phyloP scores from a whole-genome alignment of 2,888 invertebrate genomes.

The Napeogenes sylphis region DNA sequence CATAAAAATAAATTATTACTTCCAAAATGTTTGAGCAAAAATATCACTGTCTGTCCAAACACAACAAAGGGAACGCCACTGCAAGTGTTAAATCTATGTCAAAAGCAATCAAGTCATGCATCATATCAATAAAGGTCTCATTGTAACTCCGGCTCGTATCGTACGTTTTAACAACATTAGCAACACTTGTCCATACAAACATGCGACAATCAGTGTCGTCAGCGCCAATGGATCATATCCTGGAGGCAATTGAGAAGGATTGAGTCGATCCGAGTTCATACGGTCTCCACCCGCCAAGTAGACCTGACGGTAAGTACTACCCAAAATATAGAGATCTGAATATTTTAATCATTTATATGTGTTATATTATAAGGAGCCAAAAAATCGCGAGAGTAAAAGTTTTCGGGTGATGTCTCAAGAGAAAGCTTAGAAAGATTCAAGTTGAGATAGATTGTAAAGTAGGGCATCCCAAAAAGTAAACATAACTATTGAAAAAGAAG shows the following conservation, averaged over 20 bases:
- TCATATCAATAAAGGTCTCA: slow-evolving; percentile 2
- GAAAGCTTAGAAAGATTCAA: slow-evolving; percentile 1
- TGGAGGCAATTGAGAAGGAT: slow-evolving; percentile 59
- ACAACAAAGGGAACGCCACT: too few species aligned
- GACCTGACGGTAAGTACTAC: slow-evolving; percentile 38
- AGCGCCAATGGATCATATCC: slow-evolving; percentile 64
- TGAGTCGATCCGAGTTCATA: slow-evolving; percentile 34
- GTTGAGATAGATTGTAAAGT: not conserved
- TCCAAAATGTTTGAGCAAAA: too few species aligned
- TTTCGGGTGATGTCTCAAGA: not conserved
- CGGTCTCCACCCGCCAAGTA: slow-evolving; percentile 30
- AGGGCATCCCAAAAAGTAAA: too few species aligned
- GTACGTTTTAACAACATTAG: slow-evolving; percentile 17
- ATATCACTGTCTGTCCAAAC: too few species aligned
- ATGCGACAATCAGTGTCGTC: slow-evolving; percentile 59
- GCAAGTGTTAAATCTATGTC: slow-evolving; percentile 1
- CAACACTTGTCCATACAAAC: slow-evolving; percentile 45
- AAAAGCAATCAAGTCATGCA: not conserved
- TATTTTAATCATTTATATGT: not conserved
- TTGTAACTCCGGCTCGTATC: slow-evolving; percentile 12
- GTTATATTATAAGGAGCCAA: not conserved
- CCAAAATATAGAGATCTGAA: not conserved
- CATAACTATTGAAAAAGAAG: too few species aligned
- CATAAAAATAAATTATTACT: too few species aligned
- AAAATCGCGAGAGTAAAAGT: not conserved